phyloP scores from a whole-genome alignment of 2,113 vertebrate genomes.

The Parotia lawesii region DNA sequence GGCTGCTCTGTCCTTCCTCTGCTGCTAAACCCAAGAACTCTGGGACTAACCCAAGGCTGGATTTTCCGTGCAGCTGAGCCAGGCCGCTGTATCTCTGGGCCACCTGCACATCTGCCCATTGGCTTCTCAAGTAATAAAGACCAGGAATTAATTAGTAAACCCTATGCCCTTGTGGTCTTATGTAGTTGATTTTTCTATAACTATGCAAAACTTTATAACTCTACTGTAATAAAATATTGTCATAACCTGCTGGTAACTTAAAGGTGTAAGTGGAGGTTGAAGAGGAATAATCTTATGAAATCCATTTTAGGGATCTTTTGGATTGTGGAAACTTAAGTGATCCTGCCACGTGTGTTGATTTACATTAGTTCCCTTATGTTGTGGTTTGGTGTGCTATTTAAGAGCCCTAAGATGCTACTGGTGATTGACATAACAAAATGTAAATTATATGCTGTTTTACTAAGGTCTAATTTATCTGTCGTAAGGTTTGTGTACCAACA shows the following conservation, averaged over 20 bases:
- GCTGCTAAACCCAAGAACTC: not conserved
- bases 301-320: not conserved
- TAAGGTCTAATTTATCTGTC: slow-evolving; percentile 60
- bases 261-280: not conserved
- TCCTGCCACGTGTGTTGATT: slow-evolving; percentile 12
- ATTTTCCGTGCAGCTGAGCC: not conserved
- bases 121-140: not conserved
- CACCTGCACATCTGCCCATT: not conserved
- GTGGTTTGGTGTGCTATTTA: slow-evolving; percentile 23
- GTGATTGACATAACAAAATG: slow-evolving; percentile 61
- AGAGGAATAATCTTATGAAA: not conserved
- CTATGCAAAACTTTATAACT: not conserved
- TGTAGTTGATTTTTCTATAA: not conserved
- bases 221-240: not conserved
- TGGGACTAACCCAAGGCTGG: not conserved
- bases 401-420: slow-evolving; percentile 44
- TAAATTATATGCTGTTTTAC: slow-evolving; percentile 63
- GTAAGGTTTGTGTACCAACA: slow-evolving; percentile 54
- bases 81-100: not conserved
- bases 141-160: not conserved
- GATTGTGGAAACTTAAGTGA: not conserved
- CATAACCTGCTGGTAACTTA: not conserved
- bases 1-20: not conserved
- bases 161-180: not conserved
- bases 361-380: slow-evolving; percentile 16